These are phyloP conservation scores for Alligator sinensis DNA, from an alignment of 2,113 vertebrate genomes.

Conservation along the genomic window DNA sequence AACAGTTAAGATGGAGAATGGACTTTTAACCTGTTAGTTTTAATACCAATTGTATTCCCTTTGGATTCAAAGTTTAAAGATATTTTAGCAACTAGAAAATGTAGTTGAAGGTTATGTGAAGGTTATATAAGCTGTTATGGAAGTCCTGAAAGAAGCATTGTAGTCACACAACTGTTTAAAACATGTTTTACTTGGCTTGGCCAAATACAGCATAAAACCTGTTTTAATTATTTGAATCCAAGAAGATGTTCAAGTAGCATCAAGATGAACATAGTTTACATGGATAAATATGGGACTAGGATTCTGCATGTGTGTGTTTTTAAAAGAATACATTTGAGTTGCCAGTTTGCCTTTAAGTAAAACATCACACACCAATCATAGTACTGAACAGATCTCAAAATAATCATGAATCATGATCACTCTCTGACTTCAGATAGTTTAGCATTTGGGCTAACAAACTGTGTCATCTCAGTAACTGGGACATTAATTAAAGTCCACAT, in stretches of 20 bases:
- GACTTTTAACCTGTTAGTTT: not conserved
- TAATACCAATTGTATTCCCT: not conserved
- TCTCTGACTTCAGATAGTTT: not conserved
- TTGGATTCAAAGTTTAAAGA: not conserved
- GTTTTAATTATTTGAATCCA: slow-evolving; percentile 50
- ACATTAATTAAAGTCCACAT: not conserved
- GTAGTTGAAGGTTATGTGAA: slow-evolving; percentile 2
- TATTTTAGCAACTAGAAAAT: not conserved
- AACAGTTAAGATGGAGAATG: not conserved
- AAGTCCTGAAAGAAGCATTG: not conserved
- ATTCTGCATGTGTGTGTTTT: slow-evolving; percentile 18
- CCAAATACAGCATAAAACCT: slow-evolving; percentile 23
- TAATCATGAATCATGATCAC: not conserved
- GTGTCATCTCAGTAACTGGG: not conserved
- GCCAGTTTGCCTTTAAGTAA: slow-evolving; percentile 4
- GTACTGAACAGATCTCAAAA: not conserved
- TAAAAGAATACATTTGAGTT: not conserved
- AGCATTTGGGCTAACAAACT: not conserved
- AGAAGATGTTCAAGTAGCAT: slow-evolving; percentile 31
- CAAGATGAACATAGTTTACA: not conserved
- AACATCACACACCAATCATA: not conserved
- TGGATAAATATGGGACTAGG: not conserved
- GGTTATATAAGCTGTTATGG: not conserved
- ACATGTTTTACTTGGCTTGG: slow-evolving; percentile 12
- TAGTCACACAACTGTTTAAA: slow-evolving; percentile 5